Evolutionary conservation across 2,113 vertebrate species (phyloP), one percentile per base, ranked within the genome.

Genomic region (Equus quagga): DNA sequence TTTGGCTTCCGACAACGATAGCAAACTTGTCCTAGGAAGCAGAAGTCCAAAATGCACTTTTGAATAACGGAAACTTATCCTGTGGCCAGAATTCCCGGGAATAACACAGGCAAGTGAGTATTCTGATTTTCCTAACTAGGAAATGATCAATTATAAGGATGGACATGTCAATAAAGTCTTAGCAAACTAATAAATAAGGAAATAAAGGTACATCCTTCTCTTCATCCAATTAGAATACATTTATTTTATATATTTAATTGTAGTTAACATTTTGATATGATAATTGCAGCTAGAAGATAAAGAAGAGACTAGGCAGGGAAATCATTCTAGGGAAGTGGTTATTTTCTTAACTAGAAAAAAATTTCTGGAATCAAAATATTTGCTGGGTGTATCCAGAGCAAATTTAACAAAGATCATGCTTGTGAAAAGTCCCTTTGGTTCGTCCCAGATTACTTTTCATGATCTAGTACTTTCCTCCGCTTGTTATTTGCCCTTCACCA

Each of bases 331-430:
- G 54, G 3, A 79, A 93, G 28, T 28, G 12, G 58, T 83, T 88
- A 46, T 96, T 95, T 95, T 95, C 58, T 89, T 94, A 90, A 87
- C 36, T 96, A 95, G 33, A 65, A 80, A 98, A 98, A 26, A 76
- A 92, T 56, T 93, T 95, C 76, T 96, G 1, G 41, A 88, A 96
- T 86, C 84, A 41, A 41, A 41, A 41, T 41, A 41, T 94, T 94
- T 96, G 54, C 76, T 94, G 65, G 33, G 17, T 80, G 56, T 51
- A 96, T 78, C 18, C 44, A 95, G 19, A 97, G 83, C 72, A 97
- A 92, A 96, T 92, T 94, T 96, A 98, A 94, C 93, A 97, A 97
- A 97, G 93, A 98, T 24, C 3, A 0, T 80, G 28, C 76, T 80
- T 91, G 84, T 97, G 75, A 97, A 97, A 85, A 67, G 14, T 84